Base-by-base conservation (phyloP, 2,888 invertebrate genomes). In the Cheilosia variabilis region DNA sequence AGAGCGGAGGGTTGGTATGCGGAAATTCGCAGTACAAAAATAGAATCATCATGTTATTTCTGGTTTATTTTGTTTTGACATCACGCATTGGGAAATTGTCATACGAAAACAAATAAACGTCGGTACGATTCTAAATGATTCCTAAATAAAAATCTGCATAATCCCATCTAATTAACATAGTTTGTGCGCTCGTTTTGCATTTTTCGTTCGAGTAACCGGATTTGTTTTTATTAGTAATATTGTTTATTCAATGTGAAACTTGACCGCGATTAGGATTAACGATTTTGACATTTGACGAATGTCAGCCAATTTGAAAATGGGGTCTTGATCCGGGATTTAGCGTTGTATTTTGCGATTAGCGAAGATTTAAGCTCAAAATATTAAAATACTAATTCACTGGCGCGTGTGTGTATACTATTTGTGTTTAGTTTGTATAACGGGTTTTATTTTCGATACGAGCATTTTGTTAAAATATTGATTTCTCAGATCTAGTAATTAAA, bases 201-300 rank as follows among this genome's bases (percentile, higher is more conserved):
- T 37, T 37, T 13, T 37, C 37, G 3, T 37, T 13, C 37, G 37
- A n/a, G n/a, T n/a, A 43, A 43, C 43, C 15, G 43, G n/a, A n/a
- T n/a, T n/a, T 43, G 4, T 15, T 4, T 43, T 43, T 5, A 4
- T 22, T 57, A 57, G n/a, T 45, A n/a, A 43, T 5, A 37, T 47
- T 17, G 24, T 47, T 22, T 55, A 27, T 27, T 52, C 27, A 52
- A 24, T 62, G n/a, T 62, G 27, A n/a, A 43, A 62, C 24, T 60
- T 43, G 31, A 62, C 55, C 41, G 62, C 43, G 17, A 47, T 62
- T 34, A 24, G 6, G 47, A 50, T 45, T 47, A 47, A 22, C n/a
- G 15, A 53, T 27, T 52, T 69, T 45, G 71, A 63, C 55, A 71
- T 78, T 78, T 75, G 7, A 75, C 57, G 62, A 77, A 55, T 78